Evolutionary conservation across 2,888 invertebrate genomes (phyloP), one percentile per base, ranked within the genome.

Genomic region (Cheilosia grossa): DNA sequence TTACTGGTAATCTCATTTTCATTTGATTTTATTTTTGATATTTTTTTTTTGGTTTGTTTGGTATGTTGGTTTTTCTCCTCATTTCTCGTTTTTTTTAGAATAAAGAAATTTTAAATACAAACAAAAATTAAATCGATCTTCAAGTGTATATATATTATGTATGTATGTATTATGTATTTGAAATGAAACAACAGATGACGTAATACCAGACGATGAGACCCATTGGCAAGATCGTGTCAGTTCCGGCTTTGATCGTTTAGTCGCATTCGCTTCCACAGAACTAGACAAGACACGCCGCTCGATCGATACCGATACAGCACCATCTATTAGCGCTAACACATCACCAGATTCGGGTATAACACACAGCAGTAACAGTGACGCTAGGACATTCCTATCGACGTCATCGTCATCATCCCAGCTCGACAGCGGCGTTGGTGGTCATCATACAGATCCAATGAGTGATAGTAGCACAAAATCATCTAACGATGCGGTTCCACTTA

Each of bases 171-270:
- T 81, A 77, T 81, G 73, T 74, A 86, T 82, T 78, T 74, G 33
- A 75, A 86, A 82, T 86, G 79, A 63, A 79, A 79, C 63, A 74
- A 66, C 86, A 91, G 92, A 92, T 89, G 92, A 92, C 88, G 91
- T 91, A 63, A 91, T 91, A 72, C 95, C 95, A 88, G 96, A 95
- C 88, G 96, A 96, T 91, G 96, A 96, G 92, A 95, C 96, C 88
- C 96, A 97, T 92, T 98, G 98, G 98, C 97, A 98, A 92, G 97
- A 97, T 92, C 96, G 97, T 88, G 97, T 98, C 89, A 97, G 96
- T 91, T 97, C 96, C 88, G 97, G 97, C 69, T 98, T 98, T 93
- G 98, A 98, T 93, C 96, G 97, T 88, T 93, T 98, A 89, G 97
- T 98, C 88, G 98, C 97, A 80, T 97, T 98, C 91, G 98, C 98